Conservation (phyloP, 2,113 vertebrate species). For the Galemys pyrenaicus region DNA sequence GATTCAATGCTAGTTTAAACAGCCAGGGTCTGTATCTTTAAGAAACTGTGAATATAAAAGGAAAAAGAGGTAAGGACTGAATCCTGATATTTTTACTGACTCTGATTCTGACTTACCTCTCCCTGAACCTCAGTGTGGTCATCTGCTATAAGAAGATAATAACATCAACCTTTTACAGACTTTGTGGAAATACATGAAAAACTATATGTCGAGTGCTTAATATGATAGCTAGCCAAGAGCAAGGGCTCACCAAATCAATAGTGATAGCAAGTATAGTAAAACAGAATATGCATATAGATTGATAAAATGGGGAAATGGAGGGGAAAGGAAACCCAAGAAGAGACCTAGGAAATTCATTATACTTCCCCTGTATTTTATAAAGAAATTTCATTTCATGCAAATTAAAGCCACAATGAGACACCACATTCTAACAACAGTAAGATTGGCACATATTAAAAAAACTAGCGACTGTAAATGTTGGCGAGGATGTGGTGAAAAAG, state of each 20-base stretch:
- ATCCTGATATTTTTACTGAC: background rate
- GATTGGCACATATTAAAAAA: too few relatives aligned
- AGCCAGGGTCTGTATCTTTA: background rate
- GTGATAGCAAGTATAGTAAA: background rate
- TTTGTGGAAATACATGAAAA: background rate
- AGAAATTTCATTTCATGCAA: background rate
- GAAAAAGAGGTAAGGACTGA: background rate
- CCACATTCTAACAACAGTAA: too few relatives aligned
- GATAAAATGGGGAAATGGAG: background rate
- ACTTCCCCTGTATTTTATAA: background rate
- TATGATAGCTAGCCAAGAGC: background rate
- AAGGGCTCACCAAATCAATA: too few relatives aligned
- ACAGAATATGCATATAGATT: rapidly evolving
- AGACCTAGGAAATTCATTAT: background rate
- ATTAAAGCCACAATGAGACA: too few relatives aligned
- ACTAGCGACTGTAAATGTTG: too few relatives aligned
- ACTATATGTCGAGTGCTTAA: background rate
- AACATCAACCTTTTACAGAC: background rate
- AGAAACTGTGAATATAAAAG: background rate
- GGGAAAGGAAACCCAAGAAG: background rate
- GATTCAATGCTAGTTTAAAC: background rate
- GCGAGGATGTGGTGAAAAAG: too few relatives aligned
- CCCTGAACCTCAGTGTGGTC: background rate
- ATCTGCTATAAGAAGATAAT: background rate
- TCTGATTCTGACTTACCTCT: background rate